phyloP scores from a whole-genome alignment of 2,888 invertebrate genomes.

The Prenolepis imparis region DNA sequence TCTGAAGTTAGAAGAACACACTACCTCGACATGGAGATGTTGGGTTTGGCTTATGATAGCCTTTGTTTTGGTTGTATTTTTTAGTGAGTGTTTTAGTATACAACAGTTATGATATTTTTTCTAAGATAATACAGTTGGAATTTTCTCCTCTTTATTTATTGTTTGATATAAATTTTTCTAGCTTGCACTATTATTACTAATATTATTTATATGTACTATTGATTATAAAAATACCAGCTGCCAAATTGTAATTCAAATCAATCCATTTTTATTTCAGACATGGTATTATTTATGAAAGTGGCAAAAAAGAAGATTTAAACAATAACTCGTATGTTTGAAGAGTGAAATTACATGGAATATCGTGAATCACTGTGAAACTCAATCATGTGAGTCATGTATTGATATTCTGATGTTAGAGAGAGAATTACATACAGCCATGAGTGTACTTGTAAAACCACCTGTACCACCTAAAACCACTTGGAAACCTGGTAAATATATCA shows the following conservation, averaged over 20 bases:
- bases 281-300: conserved; percentile 97
- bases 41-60: conserved; percentile 98
- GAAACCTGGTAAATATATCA: conserved; percentile 83
- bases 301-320: conserved; percentile 90
- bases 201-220: neutral
- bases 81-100: conserved; percentile 89
- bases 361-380: conserved; percentile 58
- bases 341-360: neutral
- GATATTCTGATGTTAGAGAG: conserved; percentile 66
- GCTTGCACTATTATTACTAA: too few species aligned
- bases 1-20: conserved; percentile 93
- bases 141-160: neutral
- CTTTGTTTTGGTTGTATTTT: conserved; percentile 94
- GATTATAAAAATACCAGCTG: neutral
- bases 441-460: conserved; percentile 74
- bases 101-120: conserved; percentile 32
- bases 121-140: neutral
- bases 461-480: conserved; percentile 83
- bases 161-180: neutral
- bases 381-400: conserved; percentile 53
- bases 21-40: conserved; percentile 95
- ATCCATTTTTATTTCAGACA: conserved; percentile 88
- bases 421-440: conserved; percentile 76
- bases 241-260: conserved; percentile 21
- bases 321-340: neutral